Evolutionary conservation across 2,888 invertebrate genomes (phyloP).

Genomic region (Phanerotoma sp.): DNA sequence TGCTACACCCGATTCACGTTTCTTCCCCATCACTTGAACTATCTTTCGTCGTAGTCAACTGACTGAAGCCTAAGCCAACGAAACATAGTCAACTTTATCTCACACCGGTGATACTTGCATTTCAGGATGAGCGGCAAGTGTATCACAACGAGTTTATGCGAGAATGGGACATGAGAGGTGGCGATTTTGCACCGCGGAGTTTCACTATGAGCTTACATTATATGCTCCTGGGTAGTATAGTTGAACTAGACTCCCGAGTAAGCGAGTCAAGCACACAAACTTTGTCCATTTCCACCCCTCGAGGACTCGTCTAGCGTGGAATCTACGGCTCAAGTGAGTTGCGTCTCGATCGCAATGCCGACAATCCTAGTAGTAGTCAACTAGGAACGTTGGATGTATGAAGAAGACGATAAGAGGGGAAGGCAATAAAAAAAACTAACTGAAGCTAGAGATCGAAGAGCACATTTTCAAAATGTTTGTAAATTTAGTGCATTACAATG

Average conservation of each 20-base stretch:
- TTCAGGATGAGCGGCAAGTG: constrained; percentile 45
- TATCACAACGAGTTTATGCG: constrained; percentile 46
- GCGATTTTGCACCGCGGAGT: not conserved
- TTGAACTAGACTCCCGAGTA: constrained; percentile 15
- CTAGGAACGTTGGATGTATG: not conserved
- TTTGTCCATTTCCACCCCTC: constrained; percentile 52
- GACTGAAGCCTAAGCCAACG: constrained; percentile 37
- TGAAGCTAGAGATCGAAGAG: too few species aligned
- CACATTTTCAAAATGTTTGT: too few species aligned
- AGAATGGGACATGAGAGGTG: constrained; percentile 20
- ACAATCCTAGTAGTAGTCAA: constrained; percentile 24
- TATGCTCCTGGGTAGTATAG: not conserved
- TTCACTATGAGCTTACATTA: not conserved
- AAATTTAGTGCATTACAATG: too few species aligned
- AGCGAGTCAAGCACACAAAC: constrained; percentile 40
- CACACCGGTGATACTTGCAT: constrained; percentile 16
- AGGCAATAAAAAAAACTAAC: not conserved
- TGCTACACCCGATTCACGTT: too few species aligned
- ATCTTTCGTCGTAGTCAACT: constrained; percentile 24
- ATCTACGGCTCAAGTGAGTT: constrained; percentile 34
- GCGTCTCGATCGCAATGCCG: constrained; percentile 35
- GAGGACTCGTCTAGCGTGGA: constrained; percentile 37
- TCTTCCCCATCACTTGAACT: too few species aligned
- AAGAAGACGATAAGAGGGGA: not conserved
- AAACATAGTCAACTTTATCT: constrained; percentile 43